These are phyloP conservation scores for Nansenia antarctica DNA, from an alignment of 2,113 vertebrate genomes.

Conservation along the genomic window DNA sequence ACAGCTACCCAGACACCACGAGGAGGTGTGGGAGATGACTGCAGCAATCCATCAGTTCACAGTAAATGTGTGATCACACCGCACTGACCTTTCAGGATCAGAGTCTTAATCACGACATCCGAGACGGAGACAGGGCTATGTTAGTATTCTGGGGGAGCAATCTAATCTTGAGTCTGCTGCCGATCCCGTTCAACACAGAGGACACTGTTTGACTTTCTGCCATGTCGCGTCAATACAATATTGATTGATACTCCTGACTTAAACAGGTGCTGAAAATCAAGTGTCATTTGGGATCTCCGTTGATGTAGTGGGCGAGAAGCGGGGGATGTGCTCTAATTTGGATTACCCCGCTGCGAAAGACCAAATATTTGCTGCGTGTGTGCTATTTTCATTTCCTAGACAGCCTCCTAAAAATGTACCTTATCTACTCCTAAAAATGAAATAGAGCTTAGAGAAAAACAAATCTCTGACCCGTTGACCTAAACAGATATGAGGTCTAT, in stretches of 20 bases:
- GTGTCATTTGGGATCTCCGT: neutral
- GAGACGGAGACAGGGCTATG: conserved; percentile 30
- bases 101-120: conserved; percentile 66
- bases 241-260: conserved; percentile 41
- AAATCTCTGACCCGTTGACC: no score
- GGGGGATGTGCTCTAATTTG: neutral
- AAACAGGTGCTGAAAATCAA: conserved; percentile 25
- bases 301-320: conserved; percentile 14
- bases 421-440: no score
- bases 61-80: conserved; percentile 56
- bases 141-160: conserved; percentile 61
- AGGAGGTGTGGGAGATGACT: no score
- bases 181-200: conserved; percentile 40
- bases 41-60: conserved; percentile 52
- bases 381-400: neutral
- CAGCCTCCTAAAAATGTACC: neutral
- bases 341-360: neutral
- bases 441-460: no score
- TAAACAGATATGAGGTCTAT: no score
- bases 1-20: conserved; percentile 11
- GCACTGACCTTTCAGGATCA: conserved; percentile 64
- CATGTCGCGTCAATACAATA: conserved; percentile 44
- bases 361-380: neutral
- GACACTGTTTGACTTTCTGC: conserved; percentile 60
- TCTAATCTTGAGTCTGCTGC: conserved; percentile 48